Evolutionary conservation across 2,797 vertebrate genomes (phyloP), one percentile per base, ranked within the genome.

Genomic region (Acanthiza pusilla): DNA sequence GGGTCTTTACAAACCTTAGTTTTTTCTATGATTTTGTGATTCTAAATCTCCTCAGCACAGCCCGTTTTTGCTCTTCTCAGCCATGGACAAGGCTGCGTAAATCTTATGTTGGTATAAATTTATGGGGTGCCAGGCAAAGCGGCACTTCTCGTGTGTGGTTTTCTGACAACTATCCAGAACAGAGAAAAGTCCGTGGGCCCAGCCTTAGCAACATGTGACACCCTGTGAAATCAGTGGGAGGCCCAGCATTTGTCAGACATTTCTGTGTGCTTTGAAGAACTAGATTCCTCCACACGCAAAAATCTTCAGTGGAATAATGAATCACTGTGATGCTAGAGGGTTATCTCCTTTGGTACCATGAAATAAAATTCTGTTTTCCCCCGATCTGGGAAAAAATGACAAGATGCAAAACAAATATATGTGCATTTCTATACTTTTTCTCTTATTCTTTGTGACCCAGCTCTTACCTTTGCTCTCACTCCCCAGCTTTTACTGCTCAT

Each of bases 81-180:
- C 16, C 7, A 2, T 13, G n/a, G 8, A 13, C 7, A 58, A n/a
- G n/a, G 10, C 6, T 58, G 11, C 16, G n/a, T 27, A 70, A 76
- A 76, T 85, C 16, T 36, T 45, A 34, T 4, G 19, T 25, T 21
- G 38, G 42, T 21, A 54, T 29, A 45, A 54, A 72, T 60, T 74
- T 55, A 72, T 30, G 29, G 26, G 10, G 3, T 81, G 50, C 9
- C 67, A 55, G 30, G 25, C n/a, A 91, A 58, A 89, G 11, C 0
- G 0, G 22, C 83, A 29, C 0, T 61, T 82, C 43, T 53, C 1
- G 0, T 54, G 8, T 54, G 13, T 71, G 23, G 7, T 29, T 7
- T 63, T 73, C 48, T 80, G 70, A 61, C 16, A 54, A 4, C 21
- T 16, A 43, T 19, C 32, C 54, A 75, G 51, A 91, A 77, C 1